Conservation (phyloP, 2,888 invertebrate species). For the Branchipolynoe longqiensis region DNA sequence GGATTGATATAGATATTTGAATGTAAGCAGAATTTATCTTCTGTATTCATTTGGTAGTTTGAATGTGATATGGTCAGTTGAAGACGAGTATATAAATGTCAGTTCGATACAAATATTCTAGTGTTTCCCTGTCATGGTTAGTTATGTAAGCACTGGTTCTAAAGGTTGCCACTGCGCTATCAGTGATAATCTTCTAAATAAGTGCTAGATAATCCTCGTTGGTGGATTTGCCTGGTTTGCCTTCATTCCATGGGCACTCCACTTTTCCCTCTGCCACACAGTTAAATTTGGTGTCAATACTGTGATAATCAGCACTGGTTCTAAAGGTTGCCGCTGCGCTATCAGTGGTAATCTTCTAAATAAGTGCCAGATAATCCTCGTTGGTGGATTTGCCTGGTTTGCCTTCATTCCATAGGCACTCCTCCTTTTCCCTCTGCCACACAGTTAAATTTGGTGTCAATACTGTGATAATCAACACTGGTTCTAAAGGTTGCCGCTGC, state of each 20-base stretch:
- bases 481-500: not conserved
- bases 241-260: not conserved
- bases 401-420: not conserved
- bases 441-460: not conserved
- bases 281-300: not conserved
- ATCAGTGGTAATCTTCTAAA: not conserved
- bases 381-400: not conserved
- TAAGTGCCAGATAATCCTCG: not conserved
- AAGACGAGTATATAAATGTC: too few species aligned
- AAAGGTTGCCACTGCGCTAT: not conserved
- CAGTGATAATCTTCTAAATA: not conserved
- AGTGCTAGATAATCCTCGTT: not conserved
- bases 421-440: slow-evolving; percentile 11
- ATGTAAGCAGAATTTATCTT: too few species aligned
- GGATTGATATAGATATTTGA: too few species aligned
- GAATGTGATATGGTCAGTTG: too few species aligned
- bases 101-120: too few species aligned
- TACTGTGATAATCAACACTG: not conserved
- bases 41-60: too few species aligned
- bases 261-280: slow-evolving; percentile 10
- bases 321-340: not conserved
- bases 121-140: too few species aligned
- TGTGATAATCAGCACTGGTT: not conserved
- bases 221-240: slow-evolving; percentile 5
- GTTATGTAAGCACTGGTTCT: not conserved